Evolutionary conservation across 2,113 vertebrate species (phyloP), one percentile per base, ranked within the genome.

Genomic region (Leptobrachium leishanense): DNA sequence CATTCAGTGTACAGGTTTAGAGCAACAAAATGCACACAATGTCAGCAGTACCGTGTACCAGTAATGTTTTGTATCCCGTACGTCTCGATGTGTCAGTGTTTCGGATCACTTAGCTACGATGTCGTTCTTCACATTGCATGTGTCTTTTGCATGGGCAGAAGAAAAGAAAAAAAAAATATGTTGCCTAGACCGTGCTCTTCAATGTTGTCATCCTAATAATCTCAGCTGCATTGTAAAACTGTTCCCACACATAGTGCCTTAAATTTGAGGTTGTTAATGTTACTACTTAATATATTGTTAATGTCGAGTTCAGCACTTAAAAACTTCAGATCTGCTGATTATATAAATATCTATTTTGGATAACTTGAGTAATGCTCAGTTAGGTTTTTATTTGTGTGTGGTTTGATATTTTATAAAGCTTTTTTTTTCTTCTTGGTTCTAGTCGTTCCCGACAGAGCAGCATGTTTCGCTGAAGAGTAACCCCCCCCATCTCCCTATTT

Each of bases 241-340:
- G 96, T 98, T 96, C 90, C 95, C 94, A 98, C 95, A 97, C 96
- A 96, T 98, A 98, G 98, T 99, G 98, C 98, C 98, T 99, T 99
- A 98, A 97, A 98, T 98, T 95, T 93, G 95, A 97, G 94, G 96
- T 98, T 96, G 95, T 98, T 96, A 91, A 96, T 96, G 95, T 98
- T 97, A 95, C 92, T 96, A 94, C 93, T 95, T 96, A 96, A 67
- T 90, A 88, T 95, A 94, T 95, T 95, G 94, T 95, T 93, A 93
- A 96, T 95, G 96, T 98, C 93, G 92, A 95, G 95, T 97, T 95
- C 95, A 97, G 97, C 96, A 98, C 96, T 98, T 98, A 96, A n/a
- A n/a, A n/a, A 95, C 92, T 95, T 95, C 94, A 92, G 92, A 96
- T 94, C 93, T 94, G 91, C 93, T 92, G 90, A 92, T 94, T 91